Conservation (phyloP, 37 sponge, comb jelly and placozoan genomes). For the Ephydatia muelleri region DNA sequence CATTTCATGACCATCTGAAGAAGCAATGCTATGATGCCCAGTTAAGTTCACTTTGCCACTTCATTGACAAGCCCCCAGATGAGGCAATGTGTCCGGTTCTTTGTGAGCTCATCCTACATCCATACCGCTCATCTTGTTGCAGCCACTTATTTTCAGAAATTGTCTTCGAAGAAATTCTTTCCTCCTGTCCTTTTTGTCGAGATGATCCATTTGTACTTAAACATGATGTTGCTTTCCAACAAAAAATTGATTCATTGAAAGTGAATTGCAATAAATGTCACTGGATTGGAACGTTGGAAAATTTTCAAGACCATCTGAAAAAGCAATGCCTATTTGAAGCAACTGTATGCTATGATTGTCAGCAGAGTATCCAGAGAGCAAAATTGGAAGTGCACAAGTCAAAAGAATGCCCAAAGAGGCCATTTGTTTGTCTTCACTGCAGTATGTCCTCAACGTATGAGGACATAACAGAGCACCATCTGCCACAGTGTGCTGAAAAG, state of each 20-base stretch:
- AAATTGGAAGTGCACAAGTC: not conserved
- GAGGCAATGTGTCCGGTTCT: not conserved
- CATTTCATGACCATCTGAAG: too few relatives aligned
- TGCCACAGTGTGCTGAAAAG: not conserved
- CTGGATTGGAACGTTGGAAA: too few relatives aligned
- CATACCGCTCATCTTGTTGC: not conserved
- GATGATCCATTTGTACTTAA: too few relatives aligned
- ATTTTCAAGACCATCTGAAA: too few relatives aligned
- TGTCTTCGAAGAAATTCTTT: not conserved
- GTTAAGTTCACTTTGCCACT: too few relatives aligned
- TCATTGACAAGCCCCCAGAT: too few relatives aligned
- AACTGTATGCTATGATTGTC: conserved; percentile 2
- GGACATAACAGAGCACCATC: conserved; percentile 25
- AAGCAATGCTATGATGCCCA: too few relatives aligned
- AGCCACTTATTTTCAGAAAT: not conserved
- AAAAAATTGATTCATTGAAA: too few relatives aligned
- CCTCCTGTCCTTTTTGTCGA: too few relatives aligned
- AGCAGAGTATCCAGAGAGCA: not conserved
- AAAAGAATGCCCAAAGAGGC: conserved; percentile 13
- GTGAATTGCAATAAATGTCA: too few relatives aligned
- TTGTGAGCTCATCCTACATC: not conserved
- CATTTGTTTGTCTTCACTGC: conserved; percentile 38
- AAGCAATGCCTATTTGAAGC: too few relatives aligned
- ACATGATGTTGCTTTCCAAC: too few relatives aligned
- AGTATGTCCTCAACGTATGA: conserved; percentile 16